Base-by-base conservation (phyloP, 2,113 vertebrate species). In the Sander vitreus region DNA sequence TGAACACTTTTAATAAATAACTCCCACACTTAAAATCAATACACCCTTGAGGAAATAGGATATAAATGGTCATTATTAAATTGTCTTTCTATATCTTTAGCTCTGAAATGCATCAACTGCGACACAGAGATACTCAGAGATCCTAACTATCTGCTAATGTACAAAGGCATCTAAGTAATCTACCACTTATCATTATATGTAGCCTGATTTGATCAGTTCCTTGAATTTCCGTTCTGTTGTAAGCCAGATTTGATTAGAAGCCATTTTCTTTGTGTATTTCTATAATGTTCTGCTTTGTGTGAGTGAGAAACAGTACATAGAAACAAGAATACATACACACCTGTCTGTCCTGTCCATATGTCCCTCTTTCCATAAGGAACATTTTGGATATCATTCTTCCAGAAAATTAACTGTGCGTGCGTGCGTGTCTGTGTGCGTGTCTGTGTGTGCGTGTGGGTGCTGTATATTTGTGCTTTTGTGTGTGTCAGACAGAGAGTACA, bases 241-340 rank as follows among this genome's bases (percentile, higher is more conserved):
- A 9, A 33, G 25, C 50, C 33, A 76, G 76, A 86, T 81, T 69
- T 69, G 70, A 80, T 84, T 33, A 71, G 6, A 54, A 43, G 59
- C 57, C 67, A 55, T 68, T 81, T 76, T 57, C 36, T 57, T 71
- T 19, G 50, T 69, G 8, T 23, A 16, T 67, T 73, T 67, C 13
- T 43, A 16, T 67, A 23, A 33, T 53, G 18, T 36, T n/a, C 60
- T 51, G 23, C 14, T 47, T 19, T 76, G 30, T 45, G 11, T 47
- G 30, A 70, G 57, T 39, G 15, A 43, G 58, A 45, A n/a, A 55
- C 64, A 27, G 45, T 18, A 0, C 9, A 25, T 23, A 47, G 36
- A 66, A 5, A 45, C 18, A 51, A 43, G 21, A 63, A 11, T 39
- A 63, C 60, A 39, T 33, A 33, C 30, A 33, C 30, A 33, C 30